These are phyloP conservation scores for Hystrix brachyura DNA, from an alignment of 2,113 vertebrate species.

Conservation along the genomic window DNA sequence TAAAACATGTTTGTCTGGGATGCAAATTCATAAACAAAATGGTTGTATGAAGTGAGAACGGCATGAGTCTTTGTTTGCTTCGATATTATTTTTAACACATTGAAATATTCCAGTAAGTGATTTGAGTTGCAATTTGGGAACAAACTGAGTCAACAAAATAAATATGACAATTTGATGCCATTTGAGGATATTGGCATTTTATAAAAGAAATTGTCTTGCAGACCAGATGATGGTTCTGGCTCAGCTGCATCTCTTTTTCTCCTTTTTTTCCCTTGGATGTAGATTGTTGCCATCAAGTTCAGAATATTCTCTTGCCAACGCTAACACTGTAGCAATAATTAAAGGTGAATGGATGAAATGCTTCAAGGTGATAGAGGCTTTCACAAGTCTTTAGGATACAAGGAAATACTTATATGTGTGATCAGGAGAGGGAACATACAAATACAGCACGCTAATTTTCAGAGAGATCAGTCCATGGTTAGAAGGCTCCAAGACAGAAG, in stretches of 20 bases:
- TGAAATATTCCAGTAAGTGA: conserved; percentile 83
- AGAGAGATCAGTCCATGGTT: not conserved
- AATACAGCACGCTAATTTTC: conserved; percentile 22
- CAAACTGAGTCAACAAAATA: conserved; percentile 83
- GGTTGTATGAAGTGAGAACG: conserved; percentile 62
- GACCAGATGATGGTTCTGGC: conserved; percentile 81
- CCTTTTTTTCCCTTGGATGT: not conserved
- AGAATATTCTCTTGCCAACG: conserved; percentile 70
- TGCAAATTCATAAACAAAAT: conserved; percentile 75
- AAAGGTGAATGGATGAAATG: conserved; percentile 63
- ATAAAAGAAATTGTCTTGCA: conserved; percentile 82
- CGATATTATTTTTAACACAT: conserved; percentile 76
- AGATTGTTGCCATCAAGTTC: conserved; percentile 51
- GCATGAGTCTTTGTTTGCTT: conserved; percentile 75
- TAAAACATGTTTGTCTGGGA: conserved; percentile 70
- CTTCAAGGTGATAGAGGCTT: conserved; percentile 18
- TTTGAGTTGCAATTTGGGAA: conserved; percentile 81
- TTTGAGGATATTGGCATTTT: conserved; percentile 81
- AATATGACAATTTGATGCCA: conserved; percentile 81
- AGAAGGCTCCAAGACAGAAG: not conserved
- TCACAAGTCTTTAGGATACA: conserved; percentile 35
- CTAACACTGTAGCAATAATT: conserved; percentile 71
- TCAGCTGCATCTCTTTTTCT: conserved; percentile 34
- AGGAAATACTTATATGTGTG: conserved; percentile 37
- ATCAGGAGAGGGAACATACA: not conserved